Evolutionary conservation across 2,113 vertebrate genomes (phyloP).

Genomic region (Dasyprocta punctata): DNA sequence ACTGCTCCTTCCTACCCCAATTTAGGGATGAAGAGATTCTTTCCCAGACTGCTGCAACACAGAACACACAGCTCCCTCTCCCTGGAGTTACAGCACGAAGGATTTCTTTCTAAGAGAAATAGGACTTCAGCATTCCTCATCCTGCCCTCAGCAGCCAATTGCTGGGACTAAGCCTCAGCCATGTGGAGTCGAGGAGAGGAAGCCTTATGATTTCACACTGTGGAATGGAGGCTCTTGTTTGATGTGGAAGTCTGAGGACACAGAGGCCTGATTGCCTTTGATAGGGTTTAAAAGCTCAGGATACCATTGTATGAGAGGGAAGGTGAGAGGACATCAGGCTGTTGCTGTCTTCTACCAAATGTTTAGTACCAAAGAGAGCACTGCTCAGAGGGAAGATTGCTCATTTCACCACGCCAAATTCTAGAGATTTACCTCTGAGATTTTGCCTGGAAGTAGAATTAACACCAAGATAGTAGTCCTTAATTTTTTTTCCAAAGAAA

Average conservation of each 20-base stretch:
- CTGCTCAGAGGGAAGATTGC: neutral
- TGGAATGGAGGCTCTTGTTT: neutral
- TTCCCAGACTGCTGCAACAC: neutral
- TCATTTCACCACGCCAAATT: neutral
- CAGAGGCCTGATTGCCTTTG: rapidly evolving
- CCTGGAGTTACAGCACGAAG: neutral
- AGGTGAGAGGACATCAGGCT: neutral
- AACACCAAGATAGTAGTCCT: neutral
- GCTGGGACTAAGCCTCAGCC: neutral
- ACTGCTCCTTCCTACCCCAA: neutral
- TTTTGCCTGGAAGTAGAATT: neutral
- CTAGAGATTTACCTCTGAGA: neutral
- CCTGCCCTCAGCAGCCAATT: neutral
- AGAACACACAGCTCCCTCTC: neutral
- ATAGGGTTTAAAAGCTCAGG: rapidly evolving
- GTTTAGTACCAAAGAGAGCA: neutral
- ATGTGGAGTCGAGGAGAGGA: neutral
- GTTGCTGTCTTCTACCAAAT: neutral
- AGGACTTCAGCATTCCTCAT: neutral
- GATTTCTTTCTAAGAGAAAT: neutral
- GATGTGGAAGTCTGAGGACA: neutral
- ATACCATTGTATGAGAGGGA: neutral
- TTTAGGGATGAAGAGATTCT: neutral
- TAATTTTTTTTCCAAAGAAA: neutral
- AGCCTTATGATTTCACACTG: neutral